Evolutionary conservation across 2,797 vertebrate species (phyloP), one percentile per base, ranked within the genome.

Genomic region (Sebastes melanostomus): DNA sequence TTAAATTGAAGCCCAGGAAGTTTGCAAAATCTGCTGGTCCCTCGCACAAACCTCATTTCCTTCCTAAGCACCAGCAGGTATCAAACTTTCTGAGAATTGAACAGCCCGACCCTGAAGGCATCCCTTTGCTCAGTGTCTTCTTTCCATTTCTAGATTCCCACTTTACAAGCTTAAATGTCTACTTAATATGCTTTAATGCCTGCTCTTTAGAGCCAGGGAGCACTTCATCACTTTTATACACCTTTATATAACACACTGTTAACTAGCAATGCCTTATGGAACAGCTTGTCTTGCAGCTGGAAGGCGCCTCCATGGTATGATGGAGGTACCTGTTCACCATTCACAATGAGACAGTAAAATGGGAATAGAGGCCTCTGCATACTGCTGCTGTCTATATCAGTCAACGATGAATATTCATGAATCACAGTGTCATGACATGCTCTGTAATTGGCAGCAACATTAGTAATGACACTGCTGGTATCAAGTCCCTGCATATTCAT

Each of bases 401-500:
- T 94, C 95, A 94, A 61, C 75, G 87, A 93, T 96, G 95, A 96
- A 96, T 96, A 96, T 96, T 95, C 95, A 96, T 96, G 95, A 96
- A 95, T 96, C 95, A 95, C 90, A 88, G 95, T 96, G 95, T 95
- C 95, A 96, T 96, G 96, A 96, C 96, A 96, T 94, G 94, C 92
- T 95, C 95, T 96, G 95, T 96, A 96, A 96, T 96, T 96, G 96
- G 95, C 95, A 96, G 95, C 94, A 96, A 95, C 95, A 96, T 96
- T 96, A 96, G 95, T 95, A 96, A 95, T 96, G 95, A 96, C 94
- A 96, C 94, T 92, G 91, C 93, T 92, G 89, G 95, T 95, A 95
- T 96, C 94, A 95, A 94, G 92, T 92, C 91, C 88, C 93, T 96
- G 95, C 96, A 96, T 96, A 96, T 96, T 96, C 95, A 96, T 96